phyloP scores from a whole-genome alignment of 2,888 invertebrate species.

The Tricholauxania praeusta region DNA sequence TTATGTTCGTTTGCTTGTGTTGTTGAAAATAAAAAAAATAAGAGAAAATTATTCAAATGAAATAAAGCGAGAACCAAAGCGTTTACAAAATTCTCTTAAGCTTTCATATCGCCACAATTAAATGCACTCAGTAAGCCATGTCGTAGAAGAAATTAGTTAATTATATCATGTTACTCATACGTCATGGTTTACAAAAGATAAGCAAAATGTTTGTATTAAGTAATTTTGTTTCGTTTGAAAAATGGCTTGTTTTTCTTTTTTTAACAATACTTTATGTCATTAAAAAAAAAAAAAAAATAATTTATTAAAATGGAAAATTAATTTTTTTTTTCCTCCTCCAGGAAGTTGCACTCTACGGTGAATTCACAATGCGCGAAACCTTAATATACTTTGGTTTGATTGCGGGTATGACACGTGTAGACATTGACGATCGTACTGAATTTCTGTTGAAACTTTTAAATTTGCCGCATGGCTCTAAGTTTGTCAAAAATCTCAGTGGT shows the following conservation, averaged over 20 bases:
- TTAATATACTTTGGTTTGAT: constrained; percentile 88
- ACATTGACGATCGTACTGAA: constrained; percentile 78
- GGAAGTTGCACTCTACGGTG: constrained; percentile 82
- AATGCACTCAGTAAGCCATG: too few species aligned
- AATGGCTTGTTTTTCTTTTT: too few species aligned
- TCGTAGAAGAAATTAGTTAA: too few species aligned
- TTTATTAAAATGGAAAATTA: background rate
- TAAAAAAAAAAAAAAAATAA: constrained; percentile 32
- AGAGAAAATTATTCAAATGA: too few species aligned
- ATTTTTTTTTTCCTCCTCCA: constrained; percentile 54
- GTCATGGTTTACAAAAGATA: background rate
- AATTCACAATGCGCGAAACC: constrained; percentile 84
- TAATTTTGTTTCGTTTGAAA: too few species aligned
- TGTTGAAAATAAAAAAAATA: too few species aligned
- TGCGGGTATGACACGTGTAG: constrained; percentile 77
- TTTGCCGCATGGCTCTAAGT: constrained; percentile 71
- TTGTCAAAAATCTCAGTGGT: constrained; percentile 85
- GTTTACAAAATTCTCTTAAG: too few species aligned
- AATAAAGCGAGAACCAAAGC: too few species aligned
- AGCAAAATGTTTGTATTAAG: too few species aligned
- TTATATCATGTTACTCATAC: too few species aligned
- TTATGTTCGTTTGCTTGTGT: background rate
- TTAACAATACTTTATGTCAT: too few species aligned
- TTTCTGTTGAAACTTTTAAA: constrained; percentile 78
- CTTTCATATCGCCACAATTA: too few species aligned